Conservation (phyloP, 2,888 invertebrate species). For the Phengaris alcon region DNA sequence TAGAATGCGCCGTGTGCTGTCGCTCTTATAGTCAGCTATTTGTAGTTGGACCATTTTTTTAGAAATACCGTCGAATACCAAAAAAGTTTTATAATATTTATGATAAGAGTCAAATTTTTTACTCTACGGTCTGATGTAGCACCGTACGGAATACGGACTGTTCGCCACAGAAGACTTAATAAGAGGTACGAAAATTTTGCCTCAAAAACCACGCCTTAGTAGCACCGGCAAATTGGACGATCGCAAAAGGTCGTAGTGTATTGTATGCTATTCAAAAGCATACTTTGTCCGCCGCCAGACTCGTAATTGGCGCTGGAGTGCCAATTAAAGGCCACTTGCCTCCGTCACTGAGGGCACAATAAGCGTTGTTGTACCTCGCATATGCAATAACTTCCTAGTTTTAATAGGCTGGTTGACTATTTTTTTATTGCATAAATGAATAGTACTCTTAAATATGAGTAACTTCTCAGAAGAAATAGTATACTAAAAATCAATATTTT, state of each 20-base stretch:
- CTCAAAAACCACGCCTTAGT: slow-evolving; percentile 13
- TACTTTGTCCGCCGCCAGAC: slow-evolving; percentile 46
- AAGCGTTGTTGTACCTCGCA: not conserved
- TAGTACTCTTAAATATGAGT: no score
- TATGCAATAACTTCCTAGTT: not conserved
- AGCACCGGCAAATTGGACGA: not conserved
- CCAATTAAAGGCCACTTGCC: slow-evolving; percentile 68
- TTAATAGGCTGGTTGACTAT: not conserved
- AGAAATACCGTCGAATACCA: no score
- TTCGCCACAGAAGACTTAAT: not conserved
- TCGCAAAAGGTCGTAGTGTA: slow-evolving; percentile 8
- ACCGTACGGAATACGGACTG: not conserved
- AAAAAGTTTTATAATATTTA: no score
- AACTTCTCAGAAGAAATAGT: no score
- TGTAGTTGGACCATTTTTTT: no score
- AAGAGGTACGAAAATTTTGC: not conserved
- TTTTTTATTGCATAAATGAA: no score
- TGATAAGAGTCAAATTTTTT: no score
- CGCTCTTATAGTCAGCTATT: no score
- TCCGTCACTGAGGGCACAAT: slow-evolving; percentile 49
- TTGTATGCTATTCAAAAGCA: slow-evolving; percentile 26
- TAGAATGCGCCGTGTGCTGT: no score
- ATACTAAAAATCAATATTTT: no score
- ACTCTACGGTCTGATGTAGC: no score
- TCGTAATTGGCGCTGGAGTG: slow-evolving; percentile 72